Evolutionary conservation across 2,797 vertebrate genomes (phyloP), one percentile per base, ranked within the genome.

Genomic region (Bufotes viridis): DNA sequence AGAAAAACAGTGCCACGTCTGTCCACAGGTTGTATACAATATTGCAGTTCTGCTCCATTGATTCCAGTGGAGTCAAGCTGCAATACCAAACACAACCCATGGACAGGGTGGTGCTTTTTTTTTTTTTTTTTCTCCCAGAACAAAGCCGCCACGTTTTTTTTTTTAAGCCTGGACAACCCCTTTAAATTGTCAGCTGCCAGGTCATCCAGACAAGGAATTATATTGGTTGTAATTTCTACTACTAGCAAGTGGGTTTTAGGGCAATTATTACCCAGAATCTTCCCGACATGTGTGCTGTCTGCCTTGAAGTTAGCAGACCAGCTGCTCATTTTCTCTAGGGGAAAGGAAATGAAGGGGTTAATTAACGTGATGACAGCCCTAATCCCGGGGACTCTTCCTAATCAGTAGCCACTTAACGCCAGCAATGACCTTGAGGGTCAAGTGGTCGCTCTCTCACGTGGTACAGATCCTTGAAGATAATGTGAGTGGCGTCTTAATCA

Each of bases 301-400:
- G 3, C 1, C 72, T 11, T 1, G 67, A 29, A 70, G 7, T 8
- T 17, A 70, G 15, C 26, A 22, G 34, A n/a, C 20, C 74, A 76
- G 42, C 74, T 51, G 74, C 49, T 53, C 6, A 2, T 22, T 22
- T 74, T 26, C 70, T 22, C 34, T n/a, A 22, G 10, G 42, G 29
- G 69, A 6, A 70, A 51, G 20, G 49, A 15, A 42, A 58, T 53
- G 69, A 42, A 81, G 81, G 86, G 85, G 85, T 87, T 90, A 90
- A 85, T 87, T 67, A 22, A 18, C n/a, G 58, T 26, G 24, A 63
- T 78, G 83, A 79, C 78, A 13, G 22, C 29, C 15, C 51, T 61
- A 26, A 74, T 74, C 20, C 72, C 72, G 22, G 72, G 18, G 34
- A 74, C 81, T 70, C 58, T 5, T 42, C 24, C 61, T 82, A 58